Evolutionary conservation across 2,797 vertebrate genomes (phyloP), one percentile per base, ranked within the genome.

Genomic region (Acrocephalus scirpaceus): DNA sequence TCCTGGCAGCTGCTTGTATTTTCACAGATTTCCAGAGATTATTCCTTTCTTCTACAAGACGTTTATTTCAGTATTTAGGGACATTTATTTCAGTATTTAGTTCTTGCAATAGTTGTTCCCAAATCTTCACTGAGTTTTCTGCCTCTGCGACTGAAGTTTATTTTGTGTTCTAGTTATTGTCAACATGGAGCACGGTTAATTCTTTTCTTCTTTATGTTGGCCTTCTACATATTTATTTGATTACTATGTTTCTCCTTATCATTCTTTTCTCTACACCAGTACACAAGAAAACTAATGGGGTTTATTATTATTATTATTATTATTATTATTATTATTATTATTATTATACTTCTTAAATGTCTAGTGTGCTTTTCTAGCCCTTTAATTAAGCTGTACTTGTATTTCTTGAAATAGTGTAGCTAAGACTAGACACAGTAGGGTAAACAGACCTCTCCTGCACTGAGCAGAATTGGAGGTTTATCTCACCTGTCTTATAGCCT

Each of bases 271-370:
- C 20, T n/a, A 45, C 26, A 20, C 3, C 4, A 38, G 14, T 29
- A n/a, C 16, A 38, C 5, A 4, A 67, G n/a, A 60, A 5, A 47
- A 21, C 0, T 0, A n/a, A 25, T 7, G 2, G 38, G 38, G 38
- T 26, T 60, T 51, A 3, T 22, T 42, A n/a, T 10, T 11, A 29
- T 13, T 21, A 45, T 30, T 45, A n/a, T n/a, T n/a, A n/a, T n/a
- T n/a, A n/a, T n/a, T n/a, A n/a, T n/a, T n/a, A n/a, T n/a, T n/a
- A n/a, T 60, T 51, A 3, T 22, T 42, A n/a, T 10, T 11, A 26
- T 25, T 58, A 32, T 25, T 53, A 32, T 9, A 19, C 23, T 78
- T 34, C 13, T 78, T 76, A 85, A 62, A n/a, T 18, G 3, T 36
- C 23, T 77, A 10, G 27, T 26, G 4, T 62, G 5, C 38, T 79